Evolutionary conservation across 2,888 invertebrate species (phyloP), one percentile per base, ranked within the genome.

Genomic region (Amphipyra tragopoginis): DNA sequence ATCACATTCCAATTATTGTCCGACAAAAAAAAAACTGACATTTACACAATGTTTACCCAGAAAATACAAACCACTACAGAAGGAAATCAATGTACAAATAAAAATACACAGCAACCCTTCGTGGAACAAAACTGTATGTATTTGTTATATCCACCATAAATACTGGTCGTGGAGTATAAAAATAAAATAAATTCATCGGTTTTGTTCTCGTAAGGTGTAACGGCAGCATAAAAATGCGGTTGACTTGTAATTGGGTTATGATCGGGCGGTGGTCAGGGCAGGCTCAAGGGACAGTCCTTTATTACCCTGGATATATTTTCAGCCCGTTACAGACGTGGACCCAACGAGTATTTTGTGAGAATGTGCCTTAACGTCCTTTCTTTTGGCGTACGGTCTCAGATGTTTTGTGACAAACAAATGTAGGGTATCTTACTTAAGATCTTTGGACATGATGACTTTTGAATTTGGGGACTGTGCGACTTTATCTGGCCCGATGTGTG

Each of bases 171-270:
- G 38, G 49, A 73, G 53, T 67, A 73, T 80, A 75, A 80, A 77
- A 80, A 80, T 75, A 79, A 72, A 75, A 66, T 79, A 77, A 80
- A 80, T 80, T 79, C 78, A 78, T 80, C 75, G 74, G 74, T 79
- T 80, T 79, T 82, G 81, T 82, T 83, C 61, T 67, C 71, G 74
- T 77, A 79, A 79, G 76, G 80, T 80, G 74, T 79, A 81, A 79
- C 68, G 72, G 80, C 81, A 82, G 86, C 85, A 88, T 89, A 87
- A 88, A 88, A 89, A 86, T 82, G 84, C 85, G 85, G 85, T 82
- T 82, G 84, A 85, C 79, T 78, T 80, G 85, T 90, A 89, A 90
- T 89, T 87, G 88, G 84, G 86, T 88, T 90, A 89, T 89, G 90
- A 88, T 87, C 86, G 85, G 83, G 72, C 76, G 65, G 80, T 77